Base-by-base conservation (phyloP, 2,888 invertebrate species). In the Liopterus haemorrhoidalis region DNA sequence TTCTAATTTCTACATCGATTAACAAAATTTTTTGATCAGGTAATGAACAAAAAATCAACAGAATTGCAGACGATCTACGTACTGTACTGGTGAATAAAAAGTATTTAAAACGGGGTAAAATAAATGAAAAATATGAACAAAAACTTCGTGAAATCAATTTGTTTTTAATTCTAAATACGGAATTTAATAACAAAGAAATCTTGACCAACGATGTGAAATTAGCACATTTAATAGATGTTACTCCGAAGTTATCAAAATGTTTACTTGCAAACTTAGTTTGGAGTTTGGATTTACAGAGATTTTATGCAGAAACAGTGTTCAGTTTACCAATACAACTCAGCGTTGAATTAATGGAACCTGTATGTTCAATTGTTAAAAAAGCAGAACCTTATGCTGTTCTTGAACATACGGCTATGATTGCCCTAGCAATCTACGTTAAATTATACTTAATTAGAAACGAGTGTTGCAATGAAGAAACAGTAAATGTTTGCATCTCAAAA, bases 181-280 rank as follows among this genome's bases (percentile, higher is more conserved):
- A 45, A 5, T 33, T 45, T 4, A 11, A 14, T 8, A 38, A 39
- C 27, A 45, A 32, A 24, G 9, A 24, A 9, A 22, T 38, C 37
- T 22, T 20, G 15, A 24, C 19, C 27, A 45, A 39, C 20, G n/a
- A n/a, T n/a, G n/a, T n/a, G n/a, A 37, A 39, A 20, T 12, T 33
- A n/a, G 33, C 32, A 9, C 45, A 45, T 39, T 45, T 45, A 25
- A 19, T 39, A 9, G 39, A 31, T 5, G 33, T 39, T 16, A 25
- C 33, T 14, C 45, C 45, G 12, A 30, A 38, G 15, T 33, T 45
- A 25, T 39, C 45, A 3, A 45, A 45, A 45, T 45, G 30, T 39
- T 24, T 45, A 25, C 28, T 45, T 16, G 27, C 33, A 14, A 32
- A 24, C 27, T n/a, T 45, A 25, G 11, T 33, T 18, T 33, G 32